phyloP scores from a whole-genome alignment of 92 coral and sea anemone species.

The Galaxea fascicularis region DNA sequence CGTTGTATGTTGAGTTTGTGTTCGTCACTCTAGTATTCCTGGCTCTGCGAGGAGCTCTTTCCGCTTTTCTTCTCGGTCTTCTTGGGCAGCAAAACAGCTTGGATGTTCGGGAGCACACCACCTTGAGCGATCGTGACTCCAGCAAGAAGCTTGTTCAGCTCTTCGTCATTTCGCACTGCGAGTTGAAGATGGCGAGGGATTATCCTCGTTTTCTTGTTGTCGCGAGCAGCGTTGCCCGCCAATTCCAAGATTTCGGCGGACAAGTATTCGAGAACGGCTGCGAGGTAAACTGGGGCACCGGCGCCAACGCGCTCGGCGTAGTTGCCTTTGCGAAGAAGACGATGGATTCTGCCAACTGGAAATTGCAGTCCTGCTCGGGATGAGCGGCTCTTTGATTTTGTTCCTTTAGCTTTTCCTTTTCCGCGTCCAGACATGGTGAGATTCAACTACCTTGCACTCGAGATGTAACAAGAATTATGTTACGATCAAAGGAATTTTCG shows the following conservation, averaged over 20 bases:
- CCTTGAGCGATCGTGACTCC: slow-evolving; percentile 88
- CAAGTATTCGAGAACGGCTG: slow-evolving; percentile 84
- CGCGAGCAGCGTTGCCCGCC: slow-evolving; percentile 89
- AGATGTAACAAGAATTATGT: not conserved
- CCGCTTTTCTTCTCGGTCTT: slow-evolving; percentile 57
- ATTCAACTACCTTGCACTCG: not conserved
- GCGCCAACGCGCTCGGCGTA: slow-evolving; percentile 82
- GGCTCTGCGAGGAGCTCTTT: slow-evolving; percentile 72
- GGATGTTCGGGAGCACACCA: slow-evolving; percentile 85
- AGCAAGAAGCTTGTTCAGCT: slow-evolving; percentile 77
- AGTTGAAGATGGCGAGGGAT: slow-evolving; percentile 85
- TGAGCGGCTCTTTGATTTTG: slow-evolving; percentile 78
- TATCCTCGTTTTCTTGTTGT: slow-evolving; percentile 81
- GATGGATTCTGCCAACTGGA: slow-evolving; percentile 88
- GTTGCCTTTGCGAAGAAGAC: slow-evolving; percentile 78
- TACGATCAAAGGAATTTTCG: not conserved
- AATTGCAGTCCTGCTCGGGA: slow-evolving; percentile 82
- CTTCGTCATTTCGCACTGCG: slow-evolving; percentile 85
- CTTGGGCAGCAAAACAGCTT: slow-evolving; percentile 82
- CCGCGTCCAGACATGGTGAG: slow-evolving; percentile 85
- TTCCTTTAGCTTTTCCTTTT: slow-evolving; percentile 83
- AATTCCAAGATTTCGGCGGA: slow-evolving; percentile 85
- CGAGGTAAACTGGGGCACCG: slow-evolving; percentile 86
- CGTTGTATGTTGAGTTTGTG: slow-evolving; percentile 40
- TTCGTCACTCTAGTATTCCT: slow-evolving; percentile 58